These are phyloP conservation scores for Bellardia bayeri DNA, from an alignment of 2,888 invertebrate genomes.

Conservation along the genomic window DNA sequence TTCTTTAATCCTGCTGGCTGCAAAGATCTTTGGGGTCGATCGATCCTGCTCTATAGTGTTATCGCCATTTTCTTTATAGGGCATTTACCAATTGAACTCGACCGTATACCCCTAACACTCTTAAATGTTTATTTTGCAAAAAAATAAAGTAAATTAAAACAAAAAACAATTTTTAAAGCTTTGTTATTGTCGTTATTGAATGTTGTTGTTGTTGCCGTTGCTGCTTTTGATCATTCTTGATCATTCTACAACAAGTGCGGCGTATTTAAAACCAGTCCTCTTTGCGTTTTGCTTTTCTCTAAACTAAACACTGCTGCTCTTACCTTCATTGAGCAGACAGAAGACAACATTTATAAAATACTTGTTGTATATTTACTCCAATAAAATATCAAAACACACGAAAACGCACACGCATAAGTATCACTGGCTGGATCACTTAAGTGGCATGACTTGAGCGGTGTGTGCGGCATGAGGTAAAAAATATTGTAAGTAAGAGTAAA, in stretches of 20 bases:
- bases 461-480: conserved; percentile 9
- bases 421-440: neutral
- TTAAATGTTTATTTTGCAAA: conserved; percentile 19
- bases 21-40: too few relatives aligned
- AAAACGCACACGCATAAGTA: conserved; percentile 17
- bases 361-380: neutral
- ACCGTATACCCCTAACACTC: neutral
- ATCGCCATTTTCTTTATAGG: neutral
- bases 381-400: conserved; percentile 1
- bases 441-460: neutral
- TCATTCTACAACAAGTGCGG: conserved; percentile 66
- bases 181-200: conserved; percentile 38
- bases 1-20: too few relatives aligned
- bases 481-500: conserved; percentile 39
- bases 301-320: conserved; percentile 47
- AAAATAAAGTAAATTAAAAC: conserved; percentile 3
- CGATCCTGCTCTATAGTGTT: too few relatives aligned
- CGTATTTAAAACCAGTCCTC: conserved; percentile 75
- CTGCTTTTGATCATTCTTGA: conserved; percentile 54
- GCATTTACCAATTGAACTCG: neutral
- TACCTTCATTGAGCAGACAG: conserved; percentile 59
- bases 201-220: conserved; percentile 29
- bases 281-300: conserved; percentile 38
- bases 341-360: conserved; percentile 42
- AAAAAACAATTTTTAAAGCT: conserved; percentile 52